Evolutionary conservation across 2,113 vertebrate genomes (phyloP), one percentile per base, ranked within the genome.

Genomic region (Pandion haliaetus): DNA sequence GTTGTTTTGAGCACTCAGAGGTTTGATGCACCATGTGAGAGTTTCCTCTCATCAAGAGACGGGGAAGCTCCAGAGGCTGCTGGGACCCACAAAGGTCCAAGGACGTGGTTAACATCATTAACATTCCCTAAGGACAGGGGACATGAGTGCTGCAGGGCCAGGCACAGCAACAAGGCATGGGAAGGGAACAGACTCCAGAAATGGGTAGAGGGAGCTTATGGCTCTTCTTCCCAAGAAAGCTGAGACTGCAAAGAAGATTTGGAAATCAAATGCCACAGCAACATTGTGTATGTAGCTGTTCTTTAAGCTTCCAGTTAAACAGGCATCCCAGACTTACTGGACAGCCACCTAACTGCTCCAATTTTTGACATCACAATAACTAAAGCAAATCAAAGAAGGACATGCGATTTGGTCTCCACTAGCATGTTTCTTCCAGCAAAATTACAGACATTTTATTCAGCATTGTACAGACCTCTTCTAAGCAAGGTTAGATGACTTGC

Each of bases 371-470:
- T 59, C 40, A 79, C 40, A 57, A 8, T 14, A 63, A 59, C 11
- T 8, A 1, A 70, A 83, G 17, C 47, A 61, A 85, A 70, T 17
- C 47, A 36, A 83, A 72, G 74, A 8, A 45, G 59, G 40, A 70
- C 1, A 5, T 5, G 14, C 0, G 1, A 71, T 44, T 14, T 36
- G 42, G 54, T 82, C 74, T 87, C 69, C 44, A 11, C n/a, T 13
- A 92, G 31, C 47, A 79, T 3, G 32, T 31, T 80, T 44, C 61
- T 85, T 84, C 42, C 70, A 38, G 28, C 20, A 81, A 42, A 54
- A 62, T 52, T 2, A 58, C 5, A 14, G 63, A 40, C 20, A 16
- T 66, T 82, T 54, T 47, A 67, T 55, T 63, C 72, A 45, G 18
- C 36, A 38, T 67, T 52, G 54, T 3, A 34, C 23, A 74, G 50